Evolutionary conservation across 2,113 vertebrate genomes (phyloP), one percentile per base, ranked within the genome.

Genomic region (Pteruthius melanotis): DNA sequence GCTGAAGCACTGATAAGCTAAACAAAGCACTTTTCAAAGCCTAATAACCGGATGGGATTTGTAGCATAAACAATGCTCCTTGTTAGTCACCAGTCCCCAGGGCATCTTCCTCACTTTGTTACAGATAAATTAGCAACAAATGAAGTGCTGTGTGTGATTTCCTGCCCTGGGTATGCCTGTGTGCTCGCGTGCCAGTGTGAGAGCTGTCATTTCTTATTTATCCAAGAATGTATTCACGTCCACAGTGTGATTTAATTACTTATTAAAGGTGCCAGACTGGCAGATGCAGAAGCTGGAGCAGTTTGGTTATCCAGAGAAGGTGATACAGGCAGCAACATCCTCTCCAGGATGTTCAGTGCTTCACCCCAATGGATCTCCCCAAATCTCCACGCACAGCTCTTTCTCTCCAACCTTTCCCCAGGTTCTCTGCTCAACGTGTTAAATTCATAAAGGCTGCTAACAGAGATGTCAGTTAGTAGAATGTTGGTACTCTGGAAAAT

Each of bases 11-110:
- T 86, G 90, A 95, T 94, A 94, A 95, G 83, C 88, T 66, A 94
- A 96, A 95, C 94, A 96, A 94, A 96, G 76, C 83, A 83, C 68
- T 96, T 94, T 91, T 88, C 90, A 90, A 91, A 97, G 92, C 75
- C 94, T 90, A 94, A 94, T 93, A 90, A 93, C 93, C n/a, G 30
- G 90, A 94, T 89, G 88, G 88, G 93, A 88, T 95, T 96, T 94
- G 93, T 96, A 93, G 93, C 88, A 89, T 95, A 94, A 96, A 95
- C 93, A 95, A 94, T 80, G 80, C 76, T 95, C 92, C 94, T 92
- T 95, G 94, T 95, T 95, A 94, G 88, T 95, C 92, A 92, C 80
- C 90, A 60, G 47, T 89, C 92, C 92, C 93, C 93, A 30, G 92
- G 93, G 93, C 83, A 92, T 92, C 88, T 93, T 93, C 94, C 90